Percentiles rank a stretch among this genome's conserved stretches.
Evolutionary conservation across 2,888 invertebrate genomes (phyloP).

Genomic region (Hesperia comma): DNA sequence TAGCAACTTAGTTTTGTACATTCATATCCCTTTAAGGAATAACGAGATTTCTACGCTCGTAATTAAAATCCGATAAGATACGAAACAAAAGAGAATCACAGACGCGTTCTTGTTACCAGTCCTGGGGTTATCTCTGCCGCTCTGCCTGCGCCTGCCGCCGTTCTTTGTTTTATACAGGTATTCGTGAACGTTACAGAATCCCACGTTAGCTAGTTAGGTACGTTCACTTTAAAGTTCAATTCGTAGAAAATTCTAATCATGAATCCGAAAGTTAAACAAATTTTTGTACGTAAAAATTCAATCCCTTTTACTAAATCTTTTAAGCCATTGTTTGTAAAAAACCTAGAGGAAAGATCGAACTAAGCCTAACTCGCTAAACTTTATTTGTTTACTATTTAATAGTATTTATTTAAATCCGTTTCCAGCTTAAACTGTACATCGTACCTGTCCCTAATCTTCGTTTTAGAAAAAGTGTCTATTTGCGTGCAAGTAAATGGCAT

Average conservation of each 20-base stretch:
- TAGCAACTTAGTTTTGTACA: conserved; percentile 75
- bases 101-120: conserved; percentile 58
- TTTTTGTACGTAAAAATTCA: conserved; percentile 70
- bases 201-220: conserved; percentile 21
- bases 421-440: conserved; percentile 76
- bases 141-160: conserved; percentile 42
- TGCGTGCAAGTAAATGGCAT: conserved; percentile 69
- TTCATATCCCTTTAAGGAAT: conserved; percentile 80
- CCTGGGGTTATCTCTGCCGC: conserved; percentile 61
- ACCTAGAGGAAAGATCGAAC: conserved; percentile 48
- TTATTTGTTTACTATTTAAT: conserved; percentile 78
- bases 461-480: conserved; percentile 66
- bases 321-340: conserved; percentile 63
- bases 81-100: conserved; percentile 77
- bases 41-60: conserved; percentile 80
- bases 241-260: conserved; percentile 63
- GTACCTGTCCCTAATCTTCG: conserved; percentile 69
- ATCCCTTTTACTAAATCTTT: conserved; percentile 72
- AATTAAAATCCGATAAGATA: conserved; percentile 83
- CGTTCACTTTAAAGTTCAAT: conserved; percentile 47
- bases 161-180: conserved; percentile 51
- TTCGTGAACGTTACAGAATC: conserved; percentile 28
- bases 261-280: conserved; percentile 58
- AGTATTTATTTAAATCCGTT: conserved; percentile 77
- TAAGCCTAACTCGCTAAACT: conserved; percentile 58